Percentiles rank a stretch among this genome's conserved stretches.
These are phyloP conservation scores for Polydrusus tereticollis DNA, from an alignment of 2,888 invertebrate genomes.

Conservation along the genomic window DNA sequence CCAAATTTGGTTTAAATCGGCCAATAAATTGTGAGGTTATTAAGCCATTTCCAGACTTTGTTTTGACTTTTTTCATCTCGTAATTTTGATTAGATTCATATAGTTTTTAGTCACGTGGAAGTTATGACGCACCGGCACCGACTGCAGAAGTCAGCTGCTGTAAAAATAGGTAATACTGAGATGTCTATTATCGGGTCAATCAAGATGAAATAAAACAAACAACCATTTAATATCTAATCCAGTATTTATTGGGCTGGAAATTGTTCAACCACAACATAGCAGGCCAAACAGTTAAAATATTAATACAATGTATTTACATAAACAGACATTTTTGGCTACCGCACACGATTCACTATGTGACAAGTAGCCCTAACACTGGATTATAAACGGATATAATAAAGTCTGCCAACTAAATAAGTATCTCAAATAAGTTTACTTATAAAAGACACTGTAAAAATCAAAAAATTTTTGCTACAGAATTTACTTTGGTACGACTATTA, in stretches of 20 bases:
- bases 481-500: too few relatives aligned
- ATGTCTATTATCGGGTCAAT: too few relatives aligned
- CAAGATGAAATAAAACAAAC: background rate
- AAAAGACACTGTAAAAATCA: background rate
- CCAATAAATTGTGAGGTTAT: too few relatives aligned
- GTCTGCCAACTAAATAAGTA: slow-evolving; percentile 41
- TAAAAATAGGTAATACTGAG: background rate
- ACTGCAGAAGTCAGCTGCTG: too few relatives aligned
- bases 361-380: slow-evolving; percentile 64
- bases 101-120: too few relatives aligned
- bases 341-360: slow-evolving; percentile 61
- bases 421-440: slow-evolving; percentile 23
- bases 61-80: too few relatives aligned
- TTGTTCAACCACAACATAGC: slow-evolving; percentile 67
- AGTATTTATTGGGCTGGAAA: slow-evolving; percentile 67
- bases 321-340: slow-evolving; percentile 63
- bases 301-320: slow-evolving; percentile 48
- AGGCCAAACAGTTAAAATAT: slow-evolving; percentile 63
- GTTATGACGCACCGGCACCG: too few relatives aligned
- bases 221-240: slow-evolving; percentile 62
- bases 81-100: too few relatives aligned
- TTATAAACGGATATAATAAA: slow-evolving; percentile 53
- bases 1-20: too few relatives aligned
- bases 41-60: too few relatives aligned
- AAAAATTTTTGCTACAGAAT: too few relatives aligned